Evolutionary conservation across 2,113 vertebrate genomes (phyloP).

Genomic region (Corythornis madagascariensis): DNA sequence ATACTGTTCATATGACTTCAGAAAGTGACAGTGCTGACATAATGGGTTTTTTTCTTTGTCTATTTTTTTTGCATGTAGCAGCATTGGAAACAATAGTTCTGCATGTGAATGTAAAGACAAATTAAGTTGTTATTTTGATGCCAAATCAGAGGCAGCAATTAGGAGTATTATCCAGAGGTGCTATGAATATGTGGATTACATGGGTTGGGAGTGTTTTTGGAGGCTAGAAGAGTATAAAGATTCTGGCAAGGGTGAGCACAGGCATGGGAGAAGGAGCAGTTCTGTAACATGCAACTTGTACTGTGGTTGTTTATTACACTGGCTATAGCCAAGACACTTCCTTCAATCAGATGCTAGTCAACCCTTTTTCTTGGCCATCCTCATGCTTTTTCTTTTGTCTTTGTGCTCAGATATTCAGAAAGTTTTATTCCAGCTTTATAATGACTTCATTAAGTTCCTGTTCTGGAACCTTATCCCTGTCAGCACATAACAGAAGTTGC

Average conservation of each 20-base stretch:
- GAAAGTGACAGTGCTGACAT: slow-evolving; percentile 61
- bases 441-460: slow-evolving; percentile 19
- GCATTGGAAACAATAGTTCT: slow-evolving; percentile 31
- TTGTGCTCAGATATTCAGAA: neutral
- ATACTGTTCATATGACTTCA: slow-evolving; percentile 49
- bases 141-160: slow-evolving; percentile 51
- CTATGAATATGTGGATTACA: slow-evolving; percentile 19
- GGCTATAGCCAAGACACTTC: neutral
- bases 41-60: slow-evolving; percentile 35
- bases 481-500: neutral
- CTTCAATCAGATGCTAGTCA: slow-evolving; percentile 5
- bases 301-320: neutral
- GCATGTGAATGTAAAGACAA: slow-evolving; percentile 24
- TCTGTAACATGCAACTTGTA: neutral
- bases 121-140: slow-evolving; percentile 47
- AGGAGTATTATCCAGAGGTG: slow-evolving; percentile 35
- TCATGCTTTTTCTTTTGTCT: neutral
- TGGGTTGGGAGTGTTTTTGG: slow-evolving; percentile 45
- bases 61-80: slow-evolving; percentile 41
- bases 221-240: neutral
- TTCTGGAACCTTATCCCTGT: slow-evolving; percentile 8
- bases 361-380: slow-evolving; percentile 6
- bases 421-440: slow-evolving; percentile 23
- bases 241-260: slow-evolving; percentile 33
- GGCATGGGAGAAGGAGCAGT: slow-evolving; percentile 23